Evolutionary conservation across 2,797 vertebrate species (phyloP).

Genomic region (Myripristis jacobus): DNA sequence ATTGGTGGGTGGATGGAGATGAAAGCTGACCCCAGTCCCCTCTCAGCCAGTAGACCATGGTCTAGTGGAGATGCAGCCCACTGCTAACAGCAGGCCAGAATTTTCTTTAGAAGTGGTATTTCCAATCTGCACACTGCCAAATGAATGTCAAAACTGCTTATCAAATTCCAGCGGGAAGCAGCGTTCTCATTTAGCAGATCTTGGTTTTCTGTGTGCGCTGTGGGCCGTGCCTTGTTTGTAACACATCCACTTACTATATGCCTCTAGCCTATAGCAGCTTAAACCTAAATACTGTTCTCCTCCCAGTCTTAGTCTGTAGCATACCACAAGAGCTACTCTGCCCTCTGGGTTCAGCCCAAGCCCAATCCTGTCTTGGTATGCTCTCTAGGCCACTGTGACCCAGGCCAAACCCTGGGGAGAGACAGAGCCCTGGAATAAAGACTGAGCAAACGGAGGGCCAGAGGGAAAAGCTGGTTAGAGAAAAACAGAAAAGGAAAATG

Average conservation of each 20-base stretch:
- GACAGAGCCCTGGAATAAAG: slow-evolving; percentile 10
- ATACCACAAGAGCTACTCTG: slow-evolving; percentile 7
- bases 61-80: slow-evolving; percentile 35
- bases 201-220: not conserved
- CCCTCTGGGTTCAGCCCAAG: slow-evolving; percentile 31
- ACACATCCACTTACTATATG: not conserved
- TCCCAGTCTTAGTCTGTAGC: not conserved
- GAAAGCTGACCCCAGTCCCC: slow-evolving; percentile 46
- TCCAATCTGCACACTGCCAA: slow-evolving; percentile 19
- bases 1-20: slow-evolving; percentile 53
- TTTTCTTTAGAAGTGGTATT: slow-evolving; percentile 41
- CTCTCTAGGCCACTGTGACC: slow-evolving; percentile 53
- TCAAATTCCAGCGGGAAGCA: slow-evolving; percentile 8
- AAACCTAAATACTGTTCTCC: not conserved
- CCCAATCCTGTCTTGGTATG: slow-evolving; percentile 41
- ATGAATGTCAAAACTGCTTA: not conserved
- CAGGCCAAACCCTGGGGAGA: slow-evolving; percentile 25
- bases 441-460: slow-evolving; percentile 11
- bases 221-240: not conserved
- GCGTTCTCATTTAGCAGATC: not conserved
- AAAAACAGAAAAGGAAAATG: slow-evolving; percentile 29
- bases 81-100: slow-evolving; percentile 27
- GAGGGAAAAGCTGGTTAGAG: slow-evolving; percentile 19
- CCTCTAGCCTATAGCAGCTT: not conserved
- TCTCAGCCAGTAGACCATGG: slow-evolving; percentile 35